phyloP scores from a whole-genome alignment of 2,888 invertebrate species.

The Pyrochroa serraticornis region DNA sequence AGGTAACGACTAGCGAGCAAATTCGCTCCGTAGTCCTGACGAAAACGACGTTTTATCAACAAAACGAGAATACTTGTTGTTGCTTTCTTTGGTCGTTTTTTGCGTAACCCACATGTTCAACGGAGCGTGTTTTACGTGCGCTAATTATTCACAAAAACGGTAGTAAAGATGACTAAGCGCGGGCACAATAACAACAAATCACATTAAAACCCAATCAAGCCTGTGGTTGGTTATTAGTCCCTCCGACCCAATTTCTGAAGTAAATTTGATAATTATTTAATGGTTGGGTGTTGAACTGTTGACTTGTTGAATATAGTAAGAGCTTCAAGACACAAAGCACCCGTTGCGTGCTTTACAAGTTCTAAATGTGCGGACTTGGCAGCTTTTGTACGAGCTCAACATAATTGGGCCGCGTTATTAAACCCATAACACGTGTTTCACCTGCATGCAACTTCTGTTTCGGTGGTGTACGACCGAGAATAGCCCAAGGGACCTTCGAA shows the following conservation, averaged over 20 bases:
- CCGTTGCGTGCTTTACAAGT: conserved; percentile 18
- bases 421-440: conserved; percentile 26
- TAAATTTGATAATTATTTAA: conserved; percentile 21
- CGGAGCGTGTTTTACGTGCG: conserved; percentile 16
- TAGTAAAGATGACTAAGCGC: conserved; percentile 15
- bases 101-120: conserved; percentile 20
- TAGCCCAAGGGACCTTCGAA: not conserved
- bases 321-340: conserved; percentile 8
- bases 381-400: conserved; percentile 19
- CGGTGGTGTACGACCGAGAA: not conserved
- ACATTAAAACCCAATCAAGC: conserved; percentile 19
- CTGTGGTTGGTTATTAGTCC: conserved; percentile 9
- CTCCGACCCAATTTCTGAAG: not conserved
- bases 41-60: no score
- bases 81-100: conserved; percentile 18
- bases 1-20: not conserved
- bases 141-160: conserved; percentile 24
- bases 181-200: conserved; percentile 23
- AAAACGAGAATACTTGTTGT: not conserved
- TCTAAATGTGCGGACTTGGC: conserved; percentile 24
- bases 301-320: not conserved
- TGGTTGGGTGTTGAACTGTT: conserved; percentile 6
- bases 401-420: conserved; percentile 19
- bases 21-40: not conserved
- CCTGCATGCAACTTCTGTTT: conserved; percentile 14